These are phyloP conservation scores for Pelecanoides urinatrix DNA, from an alignment of 2,113 vertebrate species.

Conservation along the genomic window DNA sequence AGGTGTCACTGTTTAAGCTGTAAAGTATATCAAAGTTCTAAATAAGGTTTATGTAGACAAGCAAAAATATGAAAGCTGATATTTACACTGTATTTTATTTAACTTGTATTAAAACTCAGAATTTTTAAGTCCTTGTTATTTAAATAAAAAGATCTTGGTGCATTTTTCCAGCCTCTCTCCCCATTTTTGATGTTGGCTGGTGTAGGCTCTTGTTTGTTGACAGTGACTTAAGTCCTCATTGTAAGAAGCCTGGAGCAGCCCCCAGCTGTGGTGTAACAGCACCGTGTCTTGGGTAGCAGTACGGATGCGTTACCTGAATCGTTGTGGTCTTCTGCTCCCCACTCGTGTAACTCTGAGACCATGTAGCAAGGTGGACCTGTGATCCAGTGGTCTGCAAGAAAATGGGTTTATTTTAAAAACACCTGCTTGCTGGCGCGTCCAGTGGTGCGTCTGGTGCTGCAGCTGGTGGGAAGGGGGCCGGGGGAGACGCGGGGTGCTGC, in stretches of 20 bases:
- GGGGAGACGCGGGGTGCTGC: background rate
- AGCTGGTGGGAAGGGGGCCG: background rate
- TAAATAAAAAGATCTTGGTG: background rate
- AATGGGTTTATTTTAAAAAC: background rate
- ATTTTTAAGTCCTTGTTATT: background rate
- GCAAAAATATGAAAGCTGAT: background rate
- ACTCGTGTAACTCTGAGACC: background rate
- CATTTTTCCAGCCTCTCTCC: background rate
- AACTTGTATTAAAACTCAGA: background rate
- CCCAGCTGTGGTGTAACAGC: background rate
- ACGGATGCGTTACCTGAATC: rapidly evolving
- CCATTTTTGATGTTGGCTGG: rapidly evolving
- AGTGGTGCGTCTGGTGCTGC: background rate
- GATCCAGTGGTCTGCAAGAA: background rate
- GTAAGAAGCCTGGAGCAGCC: too few relatives aligned
- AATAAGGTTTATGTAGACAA: background rate
- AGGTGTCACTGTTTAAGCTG: background rate
- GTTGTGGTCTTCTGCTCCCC: background rate
- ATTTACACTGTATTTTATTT: slow-evolving; percentile 25
- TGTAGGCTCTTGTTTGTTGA: background rate
- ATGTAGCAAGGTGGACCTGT: rapidly evolving
- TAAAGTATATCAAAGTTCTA: background rate
- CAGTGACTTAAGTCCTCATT: background rate
- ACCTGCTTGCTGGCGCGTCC: rapidly evolving
- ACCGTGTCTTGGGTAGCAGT: rapidly evolving